Conservation (phyloP, 1,140 invertebrate genomes). For the Brachionus asplanchnoidis region DNA sequence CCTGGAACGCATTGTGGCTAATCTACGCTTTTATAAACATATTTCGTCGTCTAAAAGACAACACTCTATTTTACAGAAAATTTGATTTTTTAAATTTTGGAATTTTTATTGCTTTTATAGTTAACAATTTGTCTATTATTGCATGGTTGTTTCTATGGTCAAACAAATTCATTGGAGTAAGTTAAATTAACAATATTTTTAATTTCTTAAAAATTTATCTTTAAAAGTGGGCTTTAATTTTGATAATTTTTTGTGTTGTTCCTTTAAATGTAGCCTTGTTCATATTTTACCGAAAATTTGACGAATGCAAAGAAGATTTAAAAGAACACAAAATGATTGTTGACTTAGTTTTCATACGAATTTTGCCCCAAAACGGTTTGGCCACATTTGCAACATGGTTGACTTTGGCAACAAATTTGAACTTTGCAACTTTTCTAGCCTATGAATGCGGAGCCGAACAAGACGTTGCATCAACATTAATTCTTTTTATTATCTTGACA, state of each 20-base stretch:
- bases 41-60: constrained; percentile 44
- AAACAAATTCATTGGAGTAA: constrained; percentile 45
- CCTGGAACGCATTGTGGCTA: constrained; percentile 49
- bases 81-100: constrained; percentile 45
- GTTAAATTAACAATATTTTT: no score
- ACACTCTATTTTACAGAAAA: constrained; percentile 44
- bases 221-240: constrained; percentile 39
- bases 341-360: constrained; percentile 48
- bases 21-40: constrained; percentile 47
- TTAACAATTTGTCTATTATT: constrained; percentile 47
- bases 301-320: background rate
- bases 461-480: constrained; percentile 44
- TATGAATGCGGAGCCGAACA: constrained; percentile 43
- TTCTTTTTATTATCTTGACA: constrained; percentile 43
- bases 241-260: constrained; percentile 22
- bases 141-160: constrained; percentile 51
- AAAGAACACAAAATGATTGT: background rate
- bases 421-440: constrained; percentile 47
- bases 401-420: constrained; percentile 49
- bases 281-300: background rate
- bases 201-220: background rate
- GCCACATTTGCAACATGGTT: constrained; percentile 51
- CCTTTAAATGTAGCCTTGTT: constrained; percentile 3
- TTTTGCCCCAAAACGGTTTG: constrained; percentile 52
- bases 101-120: constrained; percentile 45